A percentile compares a stretch with the other conserved stretches of the same genome.
Evolutionary conservation across 2,797 vertebrate species (phyloP).

Genomic region (Mareca penelope): DNA sequence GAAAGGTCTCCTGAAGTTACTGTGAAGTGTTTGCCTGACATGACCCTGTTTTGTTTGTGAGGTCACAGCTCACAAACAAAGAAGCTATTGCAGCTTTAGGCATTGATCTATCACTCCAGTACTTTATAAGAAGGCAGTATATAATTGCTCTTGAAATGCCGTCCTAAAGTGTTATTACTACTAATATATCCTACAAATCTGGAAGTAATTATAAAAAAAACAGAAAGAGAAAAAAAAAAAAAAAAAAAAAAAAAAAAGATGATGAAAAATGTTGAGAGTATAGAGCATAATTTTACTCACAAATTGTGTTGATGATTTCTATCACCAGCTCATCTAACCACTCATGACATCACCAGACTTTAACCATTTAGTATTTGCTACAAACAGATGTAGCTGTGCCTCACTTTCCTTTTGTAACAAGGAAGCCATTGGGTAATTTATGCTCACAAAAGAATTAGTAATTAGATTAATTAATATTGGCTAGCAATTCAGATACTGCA

Average conservation of each 20-base stretch:
- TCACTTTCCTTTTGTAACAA: neutral
- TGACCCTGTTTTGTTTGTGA: neutral
- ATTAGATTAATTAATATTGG: neutral
- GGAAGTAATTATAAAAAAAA: neutral
- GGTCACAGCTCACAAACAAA: conserved; percentile 44
- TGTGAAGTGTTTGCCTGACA: conserved; percentile 25
- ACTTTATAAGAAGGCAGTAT: neutral
- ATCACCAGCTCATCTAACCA: neutral
- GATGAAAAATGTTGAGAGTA: neutral
- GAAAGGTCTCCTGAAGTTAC: conserved; percentile 22
- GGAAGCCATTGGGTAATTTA: neutral
- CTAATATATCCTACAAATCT: neutral
- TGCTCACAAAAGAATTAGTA: neutral
- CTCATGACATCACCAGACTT: neutral
- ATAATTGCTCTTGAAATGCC: neutral
- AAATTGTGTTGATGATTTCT: neutral
- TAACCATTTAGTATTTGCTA: neutral
- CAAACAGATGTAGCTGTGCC: neutral
- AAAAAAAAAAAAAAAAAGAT: neutral
- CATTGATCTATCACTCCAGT: conserved; percentile 30
- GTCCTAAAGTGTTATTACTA: neutral
- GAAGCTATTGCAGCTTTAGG: conserved; percentile 18
- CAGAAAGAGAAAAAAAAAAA: neutral
- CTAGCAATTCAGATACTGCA: neutral
- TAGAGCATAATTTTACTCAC: neutral